Evolutionary conservation across 2,888 invertebrate genomes (phyloP).

Genomic region (Helicoverpa assulta): DNA sequence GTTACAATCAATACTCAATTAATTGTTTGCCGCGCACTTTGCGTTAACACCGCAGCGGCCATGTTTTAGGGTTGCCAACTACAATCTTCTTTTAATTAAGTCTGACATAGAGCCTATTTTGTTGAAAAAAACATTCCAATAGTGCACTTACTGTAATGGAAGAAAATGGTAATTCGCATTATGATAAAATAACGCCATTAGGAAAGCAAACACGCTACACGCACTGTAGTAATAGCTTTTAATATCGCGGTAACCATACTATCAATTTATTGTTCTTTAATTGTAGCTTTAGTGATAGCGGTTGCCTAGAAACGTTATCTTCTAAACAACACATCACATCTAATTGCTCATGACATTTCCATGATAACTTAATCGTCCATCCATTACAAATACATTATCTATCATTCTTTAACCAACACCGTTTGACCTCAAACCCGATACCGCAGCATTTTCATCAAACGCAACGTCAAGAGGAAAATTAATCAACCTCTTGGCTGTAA

Average conservation of each 20-base stretch:
- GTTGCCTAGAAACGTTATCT: conserved; percentile 1
- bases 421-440: conserved; percentile 43
- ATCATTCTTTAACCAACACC: conserved; percentile 37
- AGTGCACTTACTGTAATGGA: too few species aligned
- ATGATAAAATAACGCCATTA: background rate
- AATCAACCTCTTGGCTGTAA: conserved; percentile 59
- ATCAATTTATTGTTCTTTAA: background rate
- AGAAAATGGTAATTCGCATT: background rate
- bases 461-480: conserved; percentile 57
- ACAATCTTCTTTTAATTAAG: background rate
- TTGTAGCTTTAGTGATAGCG: background rate
- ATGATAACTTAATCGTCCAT: conserved; percentile 25
- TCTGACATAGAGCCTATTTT: background rate
- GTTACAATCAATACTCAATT: conserved; percentile 72
- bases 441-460: conserved; percentile 46
- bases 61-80: conserved; percentile 35
- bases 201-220: background rate
- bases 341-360: conserved; percentile 30
- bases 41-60: conserved; percentile 9
- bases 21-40: conserved; percentile 64
- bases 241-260: background rate
- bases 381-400: conserved; percentile 35
- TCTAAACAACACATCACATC: background rate
- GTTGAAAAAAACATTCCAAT: too few species aligned
- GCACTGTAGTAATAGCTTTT: background rate